phyloP scores from a whole-genome alignment of 2,888 invertebrate genomes.

The Anarsia innoxiella region DNA sequence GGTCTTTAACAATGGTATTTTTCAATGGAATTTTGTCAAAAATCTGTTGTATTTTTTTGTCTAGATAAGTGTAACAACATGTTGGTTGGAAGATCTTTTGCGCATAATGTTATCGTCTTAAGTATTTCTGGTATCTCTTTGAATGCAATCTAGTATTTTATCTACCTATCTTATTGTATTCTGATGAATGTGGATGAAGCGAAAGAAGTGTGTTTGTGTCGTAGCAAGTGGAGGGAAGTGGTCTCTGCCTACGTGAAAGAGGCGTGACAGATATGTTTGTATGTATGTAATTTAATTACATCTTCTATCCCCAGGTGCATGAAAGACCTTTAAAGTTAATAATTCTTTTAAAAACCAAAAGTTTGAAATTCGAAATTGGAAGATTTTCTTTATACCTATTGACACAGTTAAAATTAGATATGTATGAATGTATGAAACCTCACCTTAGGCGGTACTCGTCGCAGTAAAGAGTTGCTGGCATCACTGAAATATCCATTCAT shows the following conservation, averaged over 20 bases:
- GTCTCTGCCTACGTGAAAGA: no score
- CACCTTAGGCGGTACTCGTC: constrained; percentile 41
- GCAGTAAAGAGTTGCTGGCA: constrained; percentile 44
- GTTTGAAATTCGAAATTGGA: not conserved
- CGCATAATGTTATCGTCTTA: no score
- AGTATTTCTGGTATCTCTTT: not conserved
- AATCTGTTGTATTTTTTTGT: not conserved
- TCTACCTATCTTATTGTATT: no score
- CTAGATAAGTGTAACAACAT: not conserved
- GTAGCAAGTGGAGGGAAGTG: no score
- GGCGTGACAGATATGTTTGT: no score
- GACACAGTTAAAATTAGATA: not conserved
- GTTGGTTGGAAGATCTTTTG: not conserved
- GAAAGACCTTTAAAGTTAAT: not conserved
- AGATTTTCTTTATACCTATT: not conserved
- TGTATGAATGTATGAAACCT: not conserved
- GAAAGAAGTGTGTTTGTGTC: no score
- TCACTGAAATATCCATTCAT: constrained; percentile 58
- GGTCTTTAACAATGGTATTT: no score
- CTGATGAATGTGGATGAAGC: no score
- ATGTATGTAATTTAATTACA: no score
- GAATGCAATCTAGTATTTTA: no score
- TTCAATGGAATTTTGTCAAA: not conserved
- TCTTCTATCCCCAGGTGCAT: no score
- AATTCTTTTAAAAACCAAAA: not conserved